These are phyloP conservation scores for Chironomus tentans DNA, from an alignment of 2,888 invertebrate species.

Conservation along the genomic window DNA sequence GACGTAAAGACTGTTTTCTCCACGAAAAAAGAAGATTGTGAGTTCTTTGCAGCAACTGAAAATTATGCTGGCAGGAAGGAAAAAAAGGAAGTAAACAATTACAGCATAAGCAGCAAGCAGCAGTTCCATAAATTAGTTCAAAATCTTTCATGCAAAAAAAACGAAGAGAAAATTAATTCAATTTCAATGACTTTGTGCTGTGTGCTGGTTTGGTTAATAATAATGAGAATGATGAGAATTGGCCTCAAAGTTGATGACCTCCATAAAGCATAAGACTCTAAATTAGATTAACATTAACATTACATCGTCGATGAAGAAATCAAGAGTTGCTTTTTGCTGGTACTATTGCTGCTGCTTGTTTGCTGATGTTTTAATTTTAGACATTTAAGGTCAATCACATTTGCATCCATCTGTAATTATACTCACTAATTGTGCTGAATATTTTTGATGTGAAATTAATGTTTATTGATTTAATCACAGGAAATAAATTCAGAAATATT, in stretches of 20 bases:
- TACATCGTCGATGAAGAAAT: background rate
- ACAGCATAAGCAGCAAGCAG: background rate
- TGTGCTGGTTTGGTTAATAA: background rate
- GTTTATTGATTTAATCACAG: too few species aligned
- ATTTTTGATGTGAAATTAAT: too few species aligned
- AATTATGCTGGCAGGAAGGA: background rate
- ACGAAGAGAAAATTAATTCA: background rate
- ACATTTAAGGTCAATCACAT: background rate
- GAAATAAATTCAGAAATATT: too few species aligned
- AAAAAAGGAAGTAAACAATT: background rate
- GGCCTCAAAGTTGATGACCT: slow-evolving; percentile 4
- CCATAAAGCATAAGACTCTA: background rate
- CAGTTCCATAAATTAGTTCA: background rate
- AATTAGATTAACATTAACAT: background rate
- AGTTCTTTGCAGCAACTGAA: background rate
- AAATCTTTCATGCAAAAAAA: background rate
- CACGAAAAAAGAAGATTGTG: background rate
- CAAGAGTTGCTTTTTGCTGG: background rate
- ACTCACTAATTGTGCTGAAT: too few species aligned
- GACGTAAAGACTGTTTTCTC: background rate
- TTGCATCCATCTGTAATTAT: background rate
- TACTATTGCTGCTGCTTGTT: background rate
- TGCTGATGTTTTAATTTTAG: background rate
- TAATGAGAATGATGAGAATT: background rate
- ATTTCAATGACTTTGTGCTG: background rate